Conservation (phyloP, 1,140 invertebrate species). For the Lucilia sericata region DNA sequence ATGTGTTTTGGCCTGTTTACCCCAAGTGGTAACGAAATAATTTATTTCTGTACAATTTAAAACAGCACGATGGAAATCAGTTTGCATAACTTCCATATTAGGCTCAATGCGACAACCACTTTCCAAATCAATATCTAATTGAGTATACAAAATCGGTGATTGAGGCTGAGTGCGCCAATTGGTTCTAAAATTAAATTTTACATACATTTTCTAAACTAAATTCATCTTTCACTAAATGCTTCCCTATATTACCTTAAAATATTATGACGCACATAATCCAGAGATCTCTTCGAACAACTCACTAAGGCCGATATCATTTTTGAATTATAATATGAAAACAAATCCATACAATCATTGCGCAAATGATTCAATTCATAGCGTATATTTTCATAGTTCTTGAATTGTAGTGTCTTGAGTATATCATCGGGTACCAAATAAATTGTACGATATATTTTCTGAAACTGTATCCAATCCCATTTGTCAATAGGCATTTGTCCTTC, state of each 20-base stretch:
- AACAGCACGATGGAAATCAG: conserved; percentile 56
- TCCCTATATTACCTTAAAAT: conserved; percentile 62
- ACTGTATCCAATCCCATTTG: conserved; percentile 64
- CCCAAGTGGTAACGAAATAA: conserved; percentile 59
- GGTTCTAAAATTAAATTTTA: conserved; percentile 44
- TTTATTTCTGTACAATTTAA: conserved; percentile 58
- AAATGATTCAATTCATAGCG: conserved; percentile 72
- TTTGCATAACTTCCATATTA: conserved; percentile 56
- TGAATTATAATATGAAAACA: conserved; percentile 80
- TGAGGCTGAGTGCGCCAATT: conserved; percentile 56
- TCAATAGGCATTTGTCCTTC: conserved; percentile 58
- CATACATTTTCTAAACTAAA: background rate
- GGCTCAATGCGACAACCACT: conserved; percentile 55
- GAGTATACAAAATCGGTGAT: conserved; percentile 55
- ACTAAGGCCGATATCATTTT: conserved; percentile 78
- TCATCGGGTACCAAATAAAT: conserved; percentile 58
- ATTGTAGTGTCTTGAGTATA: conserved; percentile 52
- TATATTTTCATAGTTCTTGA: conserved; percentile 58
- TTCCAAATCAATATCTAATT: conserved; percentile 55
- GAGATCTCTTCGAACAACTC: conserved; percentile 76
- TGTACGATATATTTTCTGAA: conserved; percentile 60
- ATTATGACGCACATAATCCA: conserved; percentile 75
- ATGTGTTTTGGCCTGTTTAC: conserved; percentile 55
- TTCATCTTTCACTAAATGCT: background rate
- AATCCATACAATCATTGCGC: conserved; percentile 79